Evolutionary conservation across 2,797 vertebrate genomes (phyloP).

Genomic region (Rhinoraja longicauda): DNA sequence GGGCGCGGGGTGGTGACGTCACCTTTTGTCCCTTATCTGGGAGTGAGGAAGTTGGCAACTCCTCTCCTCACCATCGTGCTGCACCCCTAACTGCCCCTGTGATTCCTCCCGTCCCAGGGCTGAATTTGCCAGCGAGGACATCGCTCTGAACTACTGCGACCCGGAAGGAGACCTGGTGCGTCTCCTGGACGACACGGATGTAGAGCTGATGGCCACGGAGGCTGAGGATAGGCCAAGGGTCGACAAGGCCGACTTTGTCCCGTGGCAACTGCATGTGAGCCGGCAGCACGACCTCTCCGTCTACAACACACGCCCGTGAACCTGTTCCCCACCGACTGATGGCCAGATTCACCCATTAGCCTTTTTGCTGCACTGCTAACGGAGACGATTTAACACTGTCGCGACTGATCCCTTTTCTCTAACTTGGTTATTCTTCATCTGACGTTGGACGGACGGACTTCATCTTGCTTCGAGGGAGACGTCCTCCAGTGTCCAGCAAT

Average conservation of each 20-base stretch:
- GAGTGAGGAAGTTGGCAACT: too few relatives aligned
- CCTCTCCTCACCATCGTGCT: too few relatives aligned
- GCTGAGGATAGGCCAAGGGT: slow-evolving; percentile 50
- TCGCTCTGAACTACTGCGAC: slow-evolving; percentile 80
- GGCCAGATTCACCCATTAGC: too few relatives aligned
- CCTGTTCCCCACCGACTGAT: too few relatives aligned
- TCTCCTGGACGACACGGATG: slow-evolving; percentile 73
- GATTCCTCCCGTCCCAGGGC: slow-evolving; percentile 55
- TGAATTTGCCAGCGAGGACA: slow-evolving; percentile 68
- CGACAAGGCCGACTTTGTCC: slow-evolving; percentile 64
- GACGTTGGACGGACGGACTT: too few relatives aligned
- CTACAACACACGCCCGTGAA: slow-evolving; percentile 63
- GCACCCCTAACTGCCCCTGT: too few relatives aligned
- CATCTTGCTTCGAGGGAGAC: neutral
- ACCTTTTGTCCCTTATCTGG: too few relatives aligned
- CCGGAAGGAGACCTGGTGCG: slow-evolving; percentile 79
- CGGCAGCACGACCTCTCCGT: slow-evolving; percentile 64
- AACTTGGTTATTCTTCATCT: neutral
- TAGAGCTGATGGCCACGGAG: slow-evolving; percentile 74
- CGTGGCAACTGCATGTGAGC: slow-evolving; percentile 80
- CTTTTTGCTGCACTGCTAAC: neutral
- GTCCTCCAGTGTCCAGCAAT: too few relatives aligned
- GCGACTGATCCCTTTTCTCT: neutral
- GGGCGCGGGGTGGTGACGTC: too few relatives aligned
- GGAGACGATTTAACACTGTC: too few relatives aligned